A percentile compares a stretch with the other conserved stretches of the same genome.
Conservation (phyloP, 1,140 invertebrate genomes). For the Papilio dardanus region DNA sequence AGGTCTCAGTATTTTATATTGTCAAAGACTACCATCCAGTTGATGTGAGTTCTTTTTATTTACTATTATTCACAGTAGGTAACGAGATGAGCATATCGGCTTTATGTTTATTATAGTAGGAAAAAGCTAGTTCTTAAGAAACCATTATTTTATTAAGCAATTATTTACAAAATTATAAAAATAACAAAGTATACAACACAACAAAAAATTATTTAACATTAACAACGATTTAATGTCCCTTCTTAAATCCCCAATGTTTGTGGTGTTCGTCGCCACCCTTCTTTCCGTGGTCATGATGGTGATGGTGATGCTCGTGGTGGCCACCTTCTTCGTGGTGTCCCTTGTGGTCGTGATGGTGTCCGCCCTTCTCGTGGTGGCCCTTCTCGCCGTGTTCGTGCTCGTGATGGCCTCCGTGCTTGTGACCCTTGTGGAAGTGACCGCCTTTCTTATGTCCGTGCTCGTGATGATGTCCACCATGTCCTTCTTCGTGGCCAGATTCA, state of each 20-base stretch:
- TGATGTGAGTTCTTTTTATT: no score
- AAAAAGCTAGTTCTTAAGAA: neutral
- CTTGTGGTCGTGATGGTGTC: constrained; percentile 77
- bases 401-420: constrained; percentile 85
- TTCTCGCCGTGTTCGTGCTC: constrained; percentile 88
- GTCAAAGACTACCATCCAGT: no score
- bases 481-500: constrained; percentile 86
- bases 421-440: constrained; percentile 86
- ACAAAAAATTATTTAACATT: constrained; percentile 12
- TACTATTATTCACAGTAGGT: neutral
- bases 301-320: constrained; percentile 83
- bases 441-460: constrained; percentile 87
- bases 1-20: no score
- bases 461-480: constrained; percentile 85
- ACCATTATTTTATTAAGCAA: constrained; percentile 12
- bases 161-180: constrained; percentile 25
- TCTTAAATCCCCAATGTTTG: constrained; percentile 81
- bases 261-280: constrained; percentile 83
- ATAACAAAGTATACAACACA: constrained; percentile 24
- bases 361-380: constrained; percentile 86
- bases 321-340: constrained; percentile 82
- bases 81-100: neutral
- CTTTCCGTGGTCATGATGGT: constrained; percentile 84
- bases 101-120: neutral
- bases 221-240: constrained; percentile 75